A percentile compares a stretch with the other conserved stretches of the same genome.
Conservation (phyloP, 2,888 invertebrate species). For the Apeira syringaria region DNA sequence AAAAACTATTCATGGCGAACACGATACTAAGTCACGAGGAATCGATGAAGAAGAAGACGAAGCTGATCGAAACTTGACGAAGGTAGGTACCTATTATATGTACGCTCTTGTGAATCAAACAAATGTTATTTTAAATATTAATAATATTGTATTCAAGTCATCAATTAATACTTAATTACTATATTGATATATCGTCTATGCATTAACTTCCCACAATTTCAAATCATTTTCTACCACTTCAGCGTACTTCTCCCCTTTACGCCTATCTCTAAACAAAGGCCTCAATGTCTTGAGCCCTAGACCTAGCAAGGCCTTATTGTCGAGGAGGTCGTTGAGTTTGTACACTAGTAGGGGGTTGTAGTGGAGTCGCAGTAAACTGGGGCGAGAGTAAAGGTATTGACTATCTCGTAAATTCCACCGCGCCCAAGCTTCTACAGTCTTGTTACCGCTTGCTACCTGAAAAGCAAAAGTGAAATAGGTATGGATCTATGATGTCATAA, state of each 20-base stretch:
- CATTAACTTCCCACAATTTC: constrained; percentile 89
- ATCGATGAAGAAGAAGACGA: no score
- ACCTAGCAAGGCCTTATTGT: constrained; percentile 91
- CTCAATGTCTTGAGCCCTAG: constrained; percentile 89
- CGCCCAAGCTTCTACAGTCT: constrained; percentile 90
- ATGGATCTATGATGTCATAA: no score
- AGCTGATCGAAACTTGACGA: no score
- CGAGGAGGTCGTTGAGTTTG: constrained; percentile 87
- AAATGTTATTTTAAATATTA: no score
- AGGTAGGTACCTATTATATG: no score
- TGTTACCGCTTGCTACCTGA: constrained; percentile 89
- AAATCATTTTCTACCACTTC: constrained; percentile 94
- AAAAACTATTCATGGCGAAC: no score
- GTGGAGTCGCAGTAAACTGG: constrained; percentile 90
- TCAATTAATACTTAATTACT: no score
- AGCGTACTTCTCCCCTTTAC: constrained; percentile 88
- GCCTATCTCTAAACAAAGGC: constrained; percentile 88
- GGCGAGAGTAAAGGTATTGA: constrained; percentile 91
- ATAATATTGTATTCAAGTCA: no score
- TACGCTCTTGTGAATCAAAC: no score
- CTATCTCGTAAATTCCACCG: constrained; percentile 86
- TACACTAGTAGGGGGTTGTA: constrained; percentile 87
- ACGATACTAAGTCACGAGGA: no score
- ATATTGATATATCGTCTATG: no score
- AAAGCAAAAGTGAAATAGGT: no score